Percentiles rank a stretch among this genome's conserved stretches.
Evolutionary conservation across 2,797 vertebrate genomes (phyloP).

Genomic region (Urocyon cinereoargenteus): DNA sequence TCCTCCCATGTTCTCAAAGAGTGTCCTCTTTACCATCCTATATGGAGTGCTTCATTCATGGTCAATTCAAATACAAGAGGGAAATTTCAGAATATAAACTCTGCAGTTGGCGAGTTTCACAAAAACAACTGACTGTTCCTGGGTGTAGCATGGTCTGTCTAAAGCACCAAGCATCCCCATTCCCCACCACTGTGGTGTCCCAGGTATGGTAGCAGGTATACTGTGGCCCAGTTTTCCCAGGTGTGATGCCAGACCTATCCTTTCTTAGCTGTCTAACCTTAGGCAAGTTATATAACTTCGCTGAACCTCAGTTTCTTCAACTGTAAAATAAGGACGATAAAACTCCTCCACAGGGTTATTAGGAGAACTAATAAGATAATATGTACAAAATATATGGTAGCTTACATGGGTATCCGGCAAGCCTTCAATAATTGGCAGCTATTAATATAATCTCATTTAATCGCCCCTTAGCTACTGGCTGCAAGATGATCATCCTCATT

Average conservation of each 20-base stretch:
- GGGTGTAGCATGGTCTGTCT: too few relatives aligned
- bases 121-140: not conserved
- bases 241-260: not conserved
- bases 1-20: not conserved
- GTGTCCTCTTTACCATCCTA: not conserved
- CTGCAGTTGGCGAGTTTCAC: not conserved
- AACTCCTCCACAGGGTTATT: not conserved
- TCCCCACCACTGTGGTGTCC: not conserved
- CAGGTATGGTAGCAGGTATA: not conserved
- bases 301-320: not conserved
- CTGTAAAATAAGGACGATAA: conserved; percentile 6
- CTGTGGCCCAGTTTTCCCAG: not conserved
- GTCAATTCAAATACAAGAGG: conserved; percentile 9
- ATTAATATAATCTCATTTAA: not conserved
- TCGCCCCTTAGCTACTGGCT: not conserved
- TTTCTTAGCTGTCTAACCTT: not conserved
- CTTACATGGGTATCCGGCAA: not conserved
- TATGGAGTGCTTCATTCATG: not conserved
- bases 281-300: not conserved
- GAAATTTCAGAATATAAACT: not conserved
- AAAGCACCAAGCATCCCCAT: not conserved
- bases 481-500: not conserved
- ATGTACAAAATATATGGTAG: not conserved
- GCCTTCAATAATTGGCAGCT: not conserved
- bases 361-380: not conserved